Evolutionary conservation across 1,140 invertebrate species (phyloP).

Genomic region (Phymastichus coffea): DNA sequence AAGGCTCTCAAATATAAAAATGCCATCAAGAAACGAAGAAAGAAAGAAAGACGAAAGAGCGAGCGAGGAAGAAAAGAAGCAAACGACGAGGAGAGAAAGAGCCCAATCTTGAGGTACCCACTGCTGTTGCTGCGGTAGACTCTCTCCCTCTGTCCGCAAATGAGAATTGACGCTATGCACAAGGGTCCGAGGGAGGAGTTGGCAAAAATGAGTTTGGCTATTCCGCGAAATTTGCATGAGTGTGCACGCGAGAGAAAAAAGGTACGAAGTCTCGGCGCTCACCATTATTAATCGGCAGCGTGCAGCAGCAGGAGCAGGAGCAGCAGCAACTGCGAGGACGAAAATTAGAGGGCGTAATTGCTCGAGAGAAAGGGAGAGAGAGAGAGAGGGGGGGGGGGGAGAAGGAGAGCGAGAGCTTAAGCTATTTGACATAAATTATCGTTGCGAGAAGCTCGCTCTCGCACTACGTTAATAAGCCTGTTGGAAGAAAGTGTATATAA

Average conservation of each 20-base stretch:
- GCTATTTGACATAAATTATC: slow-evolving; percentile 29
- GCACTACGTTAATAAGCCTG: slow-evolving; percentile 8
- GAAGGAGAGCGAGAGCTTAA: slow-evolving; percentile 21
- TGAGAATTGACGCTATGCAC: slow-evolving; percentile 12
- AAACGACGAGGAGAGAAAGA: background rate
- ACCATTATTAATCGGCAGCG: too few species aligned
- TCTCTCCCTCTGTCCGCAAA: slow-evolving; percentile 13
- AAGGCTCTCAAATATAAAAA: slow-evolving; percentile 1
- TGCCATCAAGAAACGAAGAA: background rate
- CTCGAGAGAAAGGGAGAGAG: slow-evolving; percentile 12
- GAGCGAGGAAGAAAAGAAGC: background rate
- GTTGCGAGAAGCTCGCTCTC: background rate
- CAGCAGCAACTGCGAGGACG: too few species aligned
- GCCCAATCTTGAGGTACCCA: slow-evolving; percentile 7
- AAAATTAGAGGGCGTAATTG: slow-evolving; percentile 9
- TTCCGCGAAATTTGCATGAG: too few species aligned
- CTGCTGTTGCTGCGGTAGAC: background rate
- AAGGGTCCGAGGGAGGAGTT: background rate
- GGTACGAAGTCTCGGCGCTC: background rate
- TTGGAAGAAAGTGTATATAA: background rate
- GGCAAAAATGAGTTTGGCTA: too few species aligned
- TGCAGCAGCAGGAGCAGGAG: too few species aligned
- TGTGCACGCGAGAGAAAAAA: slow-evolving; percentile 11
- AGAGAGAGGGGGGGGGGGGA: background rate
- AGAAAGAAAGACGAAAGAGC: background rate